Evolutionary conservation across 2,888 invertebrate genomes (phyloP).

Genomic region (Paralinhomoeus sp.): DNA sequence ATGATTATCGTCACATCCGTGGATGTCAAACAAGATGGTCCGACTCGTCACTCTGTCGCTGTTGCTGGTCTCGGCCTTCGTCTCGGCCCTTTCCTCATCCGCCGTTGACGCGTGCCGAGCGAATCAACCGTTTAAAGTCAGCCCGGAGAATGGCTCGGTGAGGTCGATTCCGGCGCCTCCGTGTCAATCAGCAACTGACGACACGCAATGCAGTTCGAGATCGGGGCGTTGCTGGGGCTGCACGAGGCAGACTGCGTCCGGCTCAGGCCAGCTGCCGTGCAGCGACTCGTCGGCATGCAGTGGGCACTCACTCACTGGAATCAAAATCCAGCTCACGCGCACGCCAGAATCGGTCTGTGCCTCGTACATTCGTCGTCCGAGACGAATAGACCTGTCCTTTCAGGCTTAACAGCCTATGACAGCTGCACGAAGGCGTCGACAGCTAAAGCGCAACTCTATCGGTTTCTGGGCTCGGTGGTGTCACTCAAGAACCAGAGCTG

Average conservation of each 20-base stretch:
- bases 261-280: slow-evolving; percentile 17
- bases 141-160: slow-evolving; percentile 1
- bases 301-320: slow-evolving; percentile 25
- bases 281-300: slow-evolving; percentile 24
- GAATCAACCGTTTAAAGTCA: slow-evolving; percentile 2
- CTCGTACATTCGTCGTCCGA: background rate
- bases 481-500: no score
- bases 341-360: background rate
- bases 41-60: no score
- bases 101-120: no score
- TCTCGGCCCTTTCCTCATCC: no score
- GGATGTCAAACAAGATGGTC: no score
- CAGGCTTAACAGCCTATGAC: no score
- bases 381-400: no score
- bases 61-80: no score
- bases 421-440: no score
- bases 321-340: slow-evolving; percentile 13
- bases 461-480: background rate
- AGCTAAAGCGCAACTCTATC: background rate
- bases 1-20: no score
- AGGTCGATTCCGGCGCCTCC: background rate
- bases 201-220: slow-evolving; percentile 1
- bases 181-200: background rate
- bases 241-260: slow-evolving; percentile 18
- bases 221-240: slow-evolving; percentile 6